A percentile compares a stretch with the other conserved stretches of the same genome.
phyloP scores from a whole-genome alignment of 2,113 vertebrate species.

The Myiopsitta monachus region DNA sequence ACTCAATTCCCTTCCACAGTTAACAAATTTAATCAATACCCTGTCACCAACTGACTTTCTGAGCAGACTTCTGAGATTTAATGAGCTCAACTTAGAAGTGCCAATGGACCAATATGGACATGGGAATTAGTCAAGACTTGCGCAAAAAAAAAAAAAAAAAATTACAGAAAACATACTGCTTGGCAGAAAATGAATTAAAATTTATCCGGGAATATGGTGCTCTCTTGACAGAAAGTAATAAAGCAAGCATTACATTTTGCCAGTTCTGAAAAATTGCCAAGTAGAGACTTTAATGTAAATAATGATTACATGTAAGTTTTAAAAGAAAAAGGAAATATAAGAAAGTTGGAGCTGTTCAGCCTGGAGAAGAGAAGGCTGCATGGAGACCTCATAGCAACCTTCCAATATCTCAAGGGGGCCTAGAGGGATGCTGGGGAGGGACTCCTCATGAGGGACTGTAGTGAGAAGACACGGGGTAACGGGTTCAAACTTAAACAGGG shows the following conservation, averaged over 20 bases:
- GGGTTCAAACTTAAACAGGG: no score
- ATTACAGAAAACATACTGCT: not conserved
- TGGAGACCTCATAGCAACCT: no score
- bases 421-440: no score
- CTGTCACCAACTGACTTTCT: not conserved
- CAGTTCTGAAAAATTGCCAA: not conserved
- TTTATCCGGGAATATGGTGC: not conserved
- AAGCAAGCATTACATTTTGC: not conserved
- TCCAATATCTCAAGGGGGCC: no score
- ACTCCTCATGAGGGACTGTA: no score
- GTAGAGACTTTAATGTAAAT: not conserved
- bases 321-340: not conserved
- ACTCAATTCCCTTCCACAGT: not conserved
- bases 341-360: no score
- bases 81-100: not conserved
- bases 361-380: no score
- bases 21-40: slow-evolving; percentile 23
- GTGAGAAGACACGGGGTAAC: no score
- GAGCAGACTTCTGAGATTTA: slow-evolving; percentile 1
- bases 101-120: not conserved
- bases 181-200: not conserved
- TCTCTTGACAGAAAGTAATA: not conserved
- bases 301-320: not conserved
- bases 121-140: not conserved
- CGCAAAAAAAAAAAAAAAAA: not conserved